A percentile compares a stretch with the other conserved stretches of the same genome.
Conservation (phyloP, 2,888 invertebrate species). For the Protodeltote pygarga region DNA sequence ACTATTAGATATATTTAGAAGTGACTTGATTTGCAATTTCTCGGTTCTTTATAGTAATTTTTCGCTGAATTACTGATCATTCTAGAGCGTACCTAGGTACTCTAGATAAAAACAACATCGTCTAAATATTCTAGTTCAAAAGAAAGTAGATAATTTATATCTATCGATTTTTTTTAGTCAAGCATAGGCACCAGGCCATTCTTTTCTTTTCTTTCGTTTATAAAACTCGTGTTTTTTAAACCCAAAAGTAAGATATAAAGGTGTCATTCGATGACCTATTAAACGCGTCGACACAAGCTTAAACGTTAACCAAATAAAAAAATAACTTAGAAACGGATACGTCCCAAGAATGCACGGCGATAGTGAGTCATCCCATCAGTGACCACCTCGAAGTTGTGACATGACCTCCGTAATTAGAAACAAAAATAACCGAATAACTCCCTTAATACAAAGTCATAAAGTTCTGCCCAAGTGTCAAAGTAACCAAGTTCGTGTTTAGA, state of each 20-base stretch:
- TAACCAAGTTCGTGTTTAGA: constrained; percentile 53
- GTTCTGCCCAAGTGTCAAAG: constrained; percentile 42
- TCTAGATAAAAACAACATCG: too few species aligned
- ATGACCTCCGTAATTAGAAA: constrained; percentile 52
- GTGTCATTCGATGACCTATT: constrained; percentile 56
- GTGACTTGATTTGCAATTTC: too few species aligned
- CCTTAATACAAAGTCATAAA: constrained; percentile 49
- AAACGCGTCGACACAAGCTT: constrained; percentile 66
- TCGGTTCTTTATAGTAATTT: too few species aligned
- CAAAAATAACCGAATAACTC: constrained; percentile 46
- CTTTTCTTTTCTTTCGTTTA: not conserved
- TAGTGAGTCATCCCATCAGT: constrained; percentile 79
- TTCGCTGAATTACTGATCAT: too few species aligned
- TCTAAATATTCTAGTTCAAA: too few species aligned
- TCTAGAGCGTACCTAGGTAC: too few species aligned
- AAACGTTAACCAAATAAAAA: constrained; percentile 66
- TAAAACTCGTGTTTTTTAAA: constrained; percentile 4
- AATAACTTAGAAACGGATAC: constrained; percentile 76
- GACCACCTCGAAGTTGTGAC: constrained; percentile 74
- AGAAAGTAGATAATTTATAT: not conserved
- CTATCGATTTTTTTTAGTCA: not conserved
- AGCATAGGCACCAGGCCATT: not conserved
- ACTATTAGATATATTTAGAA: too few species aligned
- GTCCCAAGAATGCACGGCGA: constrained; percentile 77
- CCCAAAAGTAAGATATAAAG: constrained; percentile 12